Conservation (phyloP, 2,797 vertebrate species). For the Cuniculus paca region DNA sequence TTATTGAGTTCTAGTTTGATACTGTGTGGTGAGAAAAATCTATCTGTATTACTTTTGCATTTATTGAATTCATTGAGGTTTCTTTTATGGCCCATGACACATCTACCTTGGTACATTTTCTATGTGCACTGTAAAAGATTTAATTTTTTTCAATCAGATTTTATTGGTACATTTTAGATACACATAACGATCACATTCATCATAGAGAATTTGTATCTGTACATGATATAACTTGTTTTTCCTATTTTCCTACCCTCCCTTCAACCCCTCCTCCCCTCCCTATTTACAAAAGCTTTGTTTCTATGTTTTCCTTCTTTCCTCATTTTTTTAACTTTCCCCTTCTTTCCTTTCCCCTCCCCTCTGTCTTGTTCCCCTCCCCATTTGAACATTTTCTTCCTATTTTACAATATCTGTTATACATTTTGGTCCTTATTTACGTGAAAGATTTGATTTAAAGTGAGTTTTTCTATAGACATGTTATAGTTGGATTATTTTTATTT, state of each 20-base stretch:
- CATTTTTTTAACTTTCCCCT: neutral
- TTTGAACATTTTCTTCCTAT: neutral
- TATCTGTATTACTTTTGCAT: neutral
- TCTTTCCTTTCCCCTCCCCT: neutral
- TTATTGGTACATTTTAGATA: neutral
- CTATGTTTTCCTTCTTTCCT: neutral
- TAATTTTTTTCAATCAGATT: neutral
- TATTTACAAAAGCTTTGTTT: neutral
- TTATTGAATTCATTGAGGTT: neutral
- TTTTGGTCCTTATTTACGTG: neutral
- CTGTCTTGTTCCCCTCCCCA: neutral
- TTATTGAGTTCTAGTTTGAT: neutral
- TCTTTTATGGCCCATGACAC: neutral
- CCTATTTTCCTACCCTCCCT: neutral
- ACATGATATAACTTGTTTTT: neutral
- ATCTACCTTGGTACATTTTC: neutral
- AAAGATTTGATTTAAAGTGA: neutral
- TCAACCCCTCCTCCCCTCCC: neutral
- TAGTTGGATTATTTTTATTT: neutral
- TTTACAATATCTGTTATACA: neutral
- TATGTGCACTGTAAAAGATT: neutral
- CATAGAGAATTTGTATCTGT: neutral
- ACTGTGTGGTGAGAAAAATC: neutral
- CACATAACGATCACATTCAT: neutral
- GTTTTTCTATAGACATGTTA: neutral